A percentile compares a stretch with the other conserved stretches of the same genome.
phyloP scores from a whole-genome alignment of 2,113 vertebrate genomes.

The Perca fluviatilis region DNA sequence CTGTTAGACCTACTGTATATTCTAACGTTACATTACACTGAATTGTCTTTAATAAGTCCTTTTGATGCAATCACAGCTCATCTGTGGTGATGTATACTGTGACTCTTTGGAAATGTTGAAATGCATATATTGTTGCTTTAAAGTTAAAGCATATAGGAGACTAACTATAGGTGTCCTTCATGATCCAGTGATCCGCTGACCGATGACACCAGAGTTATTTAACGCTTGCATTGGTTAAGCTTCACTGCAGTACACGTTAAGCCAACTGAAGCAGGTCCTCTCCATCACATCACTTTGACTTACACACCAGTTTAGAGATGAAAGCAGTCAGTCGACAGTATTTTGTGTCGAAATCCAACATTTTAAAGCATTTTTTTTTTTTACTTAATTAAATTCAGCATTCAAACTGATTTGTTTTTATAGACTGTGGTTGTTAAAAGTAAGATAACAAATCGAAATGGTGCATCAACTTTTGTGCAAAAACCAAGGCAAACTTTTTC shows the following conservation, averaged over 20 bases:
- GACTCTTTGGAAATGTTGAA: conserved; percentile 21
- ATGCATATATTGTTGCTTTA: conserved; percentile 41
- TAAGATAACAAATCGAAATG: not conserved
- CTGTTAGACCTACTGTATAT: conserved; percentile 36
- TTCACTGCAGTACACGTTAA: conserved; percentile 52
- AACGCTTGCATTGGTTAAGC: conserved; percentile 62
- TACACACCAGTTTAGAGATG: not conserved
- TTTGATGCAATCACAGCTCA: conserved; percentile 39
- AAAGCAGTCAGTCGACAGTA: not conserved
- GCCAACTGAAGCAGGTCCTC: conserved; percentile 43
- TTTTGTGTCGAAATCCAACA: not conserved
- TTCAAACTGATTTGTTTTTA: not conserved
- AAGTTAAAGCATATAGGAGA: conserved; percentile 45
- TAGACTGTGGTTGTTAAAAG: not conserved
- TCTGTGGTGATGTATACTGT: conserved; percentile 28
- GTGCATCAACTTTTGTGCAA: not conserved
- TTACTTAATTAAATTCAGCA: not conserved
- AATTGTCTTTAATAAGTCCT: conserved; percentile 34
- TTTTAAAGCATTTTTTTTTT: not conserved
- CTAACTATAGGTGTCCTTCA: conserved; percentile 61
- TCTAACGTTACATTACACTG: conserved; percentile 28
- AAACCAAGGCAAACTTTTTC: not conserved
- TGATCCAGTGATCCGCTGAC: conserved; percentile 50
- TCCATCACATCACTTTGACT: conserved; percentile 25
- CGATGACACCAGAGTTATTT: conserved; percentile 59